Base-by-base conservation (phyloP, 35 echinoderm and acorn worm species). In the Ophioderma brevispina region DNA sequence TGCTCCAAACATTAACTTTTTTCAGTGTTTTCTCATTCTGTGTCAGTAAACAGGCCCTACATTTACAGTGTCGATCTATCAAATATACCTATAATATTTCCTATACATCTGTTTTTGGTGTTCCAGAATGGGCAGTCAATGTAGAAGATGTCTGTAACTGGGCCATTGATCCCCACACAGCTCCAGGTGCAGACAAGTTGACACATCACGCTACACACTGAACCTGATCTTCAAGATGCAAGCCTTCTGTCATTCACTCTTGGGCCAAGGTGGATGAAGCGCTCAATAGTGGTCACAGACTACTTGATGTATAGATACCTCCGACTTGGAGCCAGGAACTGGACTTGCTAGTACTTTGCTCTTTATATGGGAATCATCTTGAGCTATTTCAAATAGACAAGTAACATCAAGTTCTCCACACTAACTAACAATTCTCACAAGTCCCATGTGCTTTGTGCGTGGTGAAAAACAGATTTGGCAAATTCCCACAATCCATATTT, bases 311-410 rank as follows among this genome's bases (percentile, higher is more conserved):
- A 33, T 97, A 18, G 64, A 97, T 32, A 97, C 91, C 21, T 19
- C 32, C 0, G 55, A 94, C 17, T 40, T 97, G 49, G 95, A 94
- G 75, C 83, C 91, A 13, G 95, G 95, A 36, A 87, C 79, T 49
- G 95, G 95, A 30, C 77, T 97, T 33, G 95, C 95, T 37, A 97
- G 95, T 42, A 97, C 85, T 56, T 77, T 97, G 46, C 37, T 97
- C 18, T 97, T 97, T 80, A 97, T 97, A 43, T 97, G 91, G 70
- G 95, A 46, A 17, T 46, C 41, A 8, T 46, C 41, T 46, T 46
- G 41, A 46, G 41, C 41, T 46, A 46, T 46, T 46, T 46, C n/a
- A n/a, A n/a, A n/a, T n/a, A n/a, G n/a, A n/a, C n/a, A n/a, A n/a
- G n/a, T n/a, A n/a, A n/a, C n/a, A n/a, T n/a, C n/a, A n/a, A n/a